These are phyloP conservation scores for Pasiphila rectangulata DNA, from an alignment of 2,888 invertebrate species.

Conservation along the genomic window DNA sequence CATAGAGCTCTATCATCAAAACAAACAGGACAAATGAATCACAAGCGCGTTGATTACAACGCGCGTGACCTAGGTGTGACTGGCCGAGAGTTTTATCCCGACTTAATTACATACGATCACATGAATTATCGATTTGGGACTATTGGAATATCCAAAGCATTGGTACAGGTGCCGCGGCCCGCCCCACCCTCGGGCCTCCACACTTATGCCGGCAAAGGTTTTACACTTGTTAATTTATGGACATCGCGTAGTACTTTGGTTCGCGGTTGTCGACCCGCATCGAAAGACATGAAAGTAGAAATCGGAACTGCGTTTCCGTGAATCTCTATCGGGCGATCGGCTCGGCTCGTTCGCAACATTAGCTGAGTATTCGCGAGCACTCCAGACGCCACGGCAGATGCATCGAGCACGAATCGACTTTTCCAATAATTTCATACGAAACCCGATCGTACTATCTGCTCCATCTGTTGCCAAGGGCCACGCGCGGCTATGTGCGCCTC, in stretches of 20 bases:
- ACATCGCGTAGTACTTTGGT: constrained; percentile 37
- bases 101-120: constrained; percentile 73
- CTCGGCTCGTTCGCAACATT: constrained; percentile 57
- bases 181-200: constrained; percentile 63
- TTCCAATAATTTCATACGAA: constrained; percentile 77
- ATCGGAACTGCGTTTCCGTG: constrained; percentile 15
- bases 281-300: constrained; percentile 8
- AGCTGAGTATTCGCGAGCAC: constrained; percentile 45
- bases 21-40: constrained; percentile 33
- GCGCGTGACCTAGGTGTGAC: constrained; percentile 58
- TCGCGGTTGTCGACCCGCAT: constrained; percentile 35
- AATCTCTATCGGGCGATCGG: constrained; percentile 2
- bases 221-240: constrained; percentile 55
- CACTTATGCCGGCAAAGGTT: constrained; percentile 47
- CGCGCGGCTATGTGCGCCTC: constrained; percentile 54
- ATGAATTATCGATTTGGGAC: constrained; percentile 76
- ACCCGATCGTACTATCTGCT: constrained; percentile 65
- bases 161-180: constrained; percentile 68
- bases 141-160: constrained; percentile 50
- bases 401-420: constrained; percentile 75
- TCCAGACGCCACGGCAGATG: constrained; percentile 56
- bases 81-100: constrained; percentile 52
- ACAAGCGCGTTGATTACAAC: constrained; percentile 58
- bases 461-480: constrained; percentile 72
- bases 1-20: constrained; percentile 24